Base-by-base conservation (phyloP, 2,888 invertebrate genomes). In the Melinopterus prodromus region DNA sequence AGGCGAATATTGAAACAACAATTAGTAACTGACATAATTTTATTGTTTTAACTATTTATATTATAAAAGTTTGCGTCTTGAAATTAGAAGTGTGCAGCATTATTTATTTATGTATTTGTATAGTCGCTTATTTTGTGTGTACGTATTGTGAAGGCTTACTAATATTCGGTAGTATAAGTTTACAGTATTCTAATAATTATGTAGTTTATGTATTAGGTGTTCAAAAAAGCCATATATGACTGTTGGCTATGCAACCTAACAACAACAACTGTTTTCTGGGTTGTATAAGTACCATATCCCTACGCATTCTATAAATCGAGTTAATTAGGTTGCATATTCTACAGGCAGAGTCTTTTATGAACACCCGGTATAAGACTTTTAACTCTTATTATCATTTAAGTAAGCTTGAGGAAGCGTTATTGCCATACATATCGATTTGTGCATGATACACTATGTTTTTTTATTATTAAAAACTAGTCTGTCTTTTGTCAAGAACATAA, bases 61-160 rank as follows among this genome's bases (percentile, higher is more conserved):
- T 79, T 79, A 78, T 81, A 81, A 81, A 81, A 81, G 78, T 77
- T 78, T 78, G 80, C 77, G 70, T 70, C 76, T 79, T 77, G 53
- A 81, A 70, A 76, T 74, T 69, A 79, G 74, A 81, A 74, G 37
- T 74, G 37, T 81, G 81, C 79, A 79, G 53, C 53, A 53, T 53
- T 53, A 53, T 53, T 53, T 79, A 77, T 79, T 74, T 74, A 37
- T 37, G 71, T 53, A 53, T 3, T 53, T 53, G 71, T 71, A 26
- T 26, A 74, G n/a, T 74, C 37, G 74, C 74, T 15, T 37, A 74
- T n/a, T 74, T 53, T 78, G 69, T 70, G 79, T 81, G 80, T 83
- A 82, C 82, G 82, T 83, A 83, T 83, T 80, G 82, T 79, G 82
- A 83, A 83, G 82, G 83, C 82, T 80, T 78, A 80, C 77, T 79